A percentile compares a stretch with the other conserved stretches of the same genome.
phyloP scores from a whole-genome alignment of 2,797 vertebrate genomes.

The Agapornis canus region DNA sequence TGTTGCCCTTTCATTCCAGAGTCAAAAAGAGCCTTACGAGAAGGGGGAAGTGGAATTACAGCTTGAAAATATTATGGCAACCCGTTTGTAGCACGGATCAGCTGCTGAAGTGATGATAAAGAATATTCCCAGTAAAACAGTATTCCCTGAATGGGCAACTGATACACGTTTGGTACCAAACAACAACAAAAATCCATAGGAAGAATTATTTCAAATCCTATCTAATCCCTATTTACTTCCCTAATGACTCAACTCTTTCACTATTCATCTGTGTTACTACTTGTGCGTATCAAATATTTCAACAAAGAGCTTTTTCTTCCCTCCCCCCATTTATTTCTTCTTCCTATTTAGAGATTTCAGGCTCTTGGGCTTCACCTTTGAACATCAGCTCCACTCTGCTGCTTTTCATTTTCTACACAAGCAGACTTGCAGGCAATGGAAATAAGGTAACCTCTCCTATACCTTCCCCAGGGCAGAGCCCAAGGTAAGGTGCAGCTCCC shows the following conservation, averaged over 20 bases:
- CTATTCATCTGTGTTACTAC: neutral
- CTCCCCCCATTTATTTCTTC: neutral
- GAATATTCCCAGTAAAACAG: neutral
- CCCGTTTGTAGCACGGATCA: rapidly evolving
- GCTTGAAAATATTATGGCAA: neutral
- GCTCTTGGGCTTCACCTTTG: neutral
- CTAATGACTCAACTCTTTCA: neutral
- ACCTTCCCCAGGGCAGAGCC: neutral
- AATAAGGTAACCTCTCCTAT: neutral
- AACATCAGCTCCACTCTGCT: neutral
- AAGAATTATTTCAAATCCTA: neutral
- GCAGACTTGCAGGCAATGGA: neutral
- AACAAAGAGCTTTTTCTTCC: neutral
- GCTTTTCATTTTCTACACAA: neutral
- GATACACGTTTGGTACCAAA: neutral
- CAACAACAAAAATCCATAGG: neutral
- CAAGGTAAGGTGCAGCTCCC: neutral
- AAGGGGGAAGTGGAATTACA: neutral
- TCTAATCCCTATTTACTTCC: neutral
- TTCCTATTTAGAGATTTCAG: neutral
- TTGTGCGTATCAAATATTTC: neutral
- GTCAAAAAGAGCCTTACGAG: neutral
- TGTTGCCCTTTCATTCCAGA: neutral
- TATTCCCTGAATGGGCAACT: neutral
- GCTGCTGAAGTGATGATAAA: neutral